Evolutionary conservation across 1,140 invertebrate genomes (phyloP), one percentile per base, ranked within the genome.

Genomic region (Nylanderia fulva): DNA sequence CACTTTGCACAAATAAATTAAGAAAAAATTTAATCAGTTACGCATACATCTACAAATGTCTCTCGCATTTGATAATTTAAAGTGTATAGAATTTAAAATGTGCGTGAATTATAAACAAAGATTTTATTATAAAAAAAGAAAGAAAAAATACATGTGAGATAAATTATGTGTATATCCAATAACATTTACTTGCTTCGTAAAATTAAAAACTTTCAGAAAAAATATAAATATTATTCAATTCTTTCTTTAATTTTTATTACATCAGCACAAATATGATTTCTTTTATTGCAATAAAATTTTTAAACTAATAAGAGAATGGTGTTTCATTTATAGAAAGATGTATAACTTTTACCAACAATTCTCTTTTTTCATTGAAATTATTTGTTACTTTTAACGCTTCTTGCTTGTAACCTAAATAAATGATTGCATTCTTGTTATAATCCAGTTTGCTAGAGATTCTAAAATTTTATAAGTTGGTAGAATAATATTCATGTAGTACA

Each of bases 1-100:
- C 52, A 24, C 63, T 89, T 89, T 86, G 85, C 80, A 39, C 48
- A 75, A 86, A 63, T 84, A 74, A 84, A 85, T 75, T 80, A 88
- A 87, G 58, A 61, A 45, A 13, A 24, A 42, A 45, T 21, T 45
- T 75, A 64, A 36, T 85, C 58, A 68, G 66, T 71, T 87, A 54
- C 72, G 0, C 42, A 45, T 13, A 48, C 45, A 48, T 48, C 15
- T 18, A 4, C 3, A 48, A 58, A 88, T 36, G 45, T 39, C 74
- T 88, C 3, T 52, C 21, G 69, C 11, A 24, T 42, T 82, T 69
- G 42, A 72, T 24, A 18, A 42, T 11, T 45, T 61, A 52, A 63
- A 61, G n/a, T 66, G 27, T 52, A n/a, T n/a, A 29, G 36, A 29
- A 21, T 63, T 61, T 61, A n/a, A 33, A 33, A 33, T 33, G 29